Base-by-base conservation (phyloP, 2,113 vertebrate genomes). In the Isichthys henryi region DNA sequence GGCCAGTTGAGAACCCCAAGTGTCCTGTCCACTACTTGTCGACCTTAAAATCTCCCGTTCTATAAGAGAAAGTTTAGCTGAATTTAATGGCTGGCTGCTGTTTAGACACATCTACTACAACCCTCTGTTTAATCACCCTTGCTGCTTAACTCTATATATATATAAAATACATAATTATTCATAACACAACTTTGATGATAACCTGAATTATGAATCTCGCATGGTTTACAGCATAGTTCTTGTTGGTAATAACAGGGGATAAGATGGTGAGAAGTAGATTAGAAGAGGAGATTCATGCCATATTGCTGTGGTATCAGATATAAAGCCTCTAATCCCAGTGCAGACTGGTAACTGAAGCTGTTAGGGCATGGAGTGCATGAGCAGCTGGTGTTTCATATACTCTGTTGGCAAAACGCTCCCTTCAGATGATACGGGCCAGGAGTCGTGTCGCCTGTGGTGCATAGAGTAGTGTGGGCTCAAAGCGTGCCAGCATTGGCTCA, bases 381-480 rank as follows among this genome's bases (percentile, higher is more conserved):
- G 91, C 56, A 92, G 70, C 85, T 90, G 91, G 89, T 17, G 90
- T 95, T 96, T 96, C 93, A 53, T 94, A 91, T 92, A 92, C 94
- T 92, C 90, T 93, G 92, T 95, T 94, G 94, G 90, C 89, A 93
- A 89, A 93, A 92, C 92, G 90, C 90, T 94, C 92, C 91, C 88
- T 88, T 93, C 92, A 21, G 84, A 92, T 91, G 93, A 94, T 93
- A 94, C 94, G 93, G 39, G 93, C 94, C 91, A 53, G n/a, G n/a
- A 15, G 17, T 48, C 45, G 45, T 46, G 82, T 48, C 21, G 39
- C 45, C 82, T 84, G 80, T 84, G 43, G 39, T 84, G 13, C 35
- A 19, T 80, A 80, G 13, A 80, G 74, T 8, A 35, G 35, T 80
- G 35, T 45, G 49, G 90, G 86, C 93, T 92, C 94, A 89, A 94